phyloP scores from a whole-genome alignment of 2,113 vertebrate species.

The Dasypus novemcinctus region DNA sequence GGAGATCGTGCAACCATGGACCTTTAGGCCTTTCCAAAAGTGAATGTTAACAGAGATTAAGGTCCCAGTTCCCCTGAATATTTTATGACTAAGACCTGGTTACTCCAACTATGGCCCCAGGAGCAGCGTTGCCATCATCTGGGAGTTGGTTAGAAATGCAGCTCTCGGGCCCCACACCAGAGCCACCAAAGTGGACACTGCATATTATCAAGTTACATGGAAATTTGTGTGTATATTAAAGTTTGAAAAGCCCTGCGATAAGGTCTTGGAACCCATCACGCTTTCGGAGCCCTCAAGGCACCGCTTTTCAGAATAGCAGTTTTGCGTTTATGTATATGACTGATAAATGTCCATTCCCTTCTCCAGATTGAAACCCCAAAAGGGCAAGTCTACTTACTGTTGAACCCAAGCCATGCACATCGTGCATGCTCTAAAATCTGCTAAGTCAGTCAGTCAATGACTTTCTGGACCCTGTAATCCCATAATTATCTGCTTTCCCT shows the following conservation, averaged over 20 bases:
- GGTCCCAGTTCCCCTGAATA: neutral
- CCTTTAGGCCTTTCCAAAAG: neutral
- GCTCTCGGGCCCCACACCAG: neutral
- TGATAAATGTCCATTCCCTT: neutral
- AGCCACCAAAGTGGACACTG: neutral
- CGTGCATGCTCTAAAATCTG: neutral
- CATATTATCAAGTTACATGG: neutral
- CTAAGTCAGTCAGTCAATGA: neutral
- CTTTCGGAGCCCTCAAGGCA: neutral
- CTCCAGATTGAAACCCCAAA: neutral
- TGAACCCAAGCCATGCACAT: neutral
- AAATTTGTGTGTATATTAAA: neutral
- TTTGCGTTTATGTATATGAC: neutral
- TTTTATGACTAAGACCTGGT: neutral
- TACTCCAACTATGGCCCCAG: too few relatives aligned
- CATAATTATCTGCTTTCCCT: neutral
- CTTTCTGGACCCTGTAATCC: neutral
- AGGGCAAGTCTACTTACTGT: neutral
- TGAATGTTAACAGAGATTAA: neutral
- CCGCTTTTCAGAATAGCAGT: neutral
- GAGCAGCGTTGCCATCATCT: neutral
- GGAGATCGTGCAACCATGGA: neutral
- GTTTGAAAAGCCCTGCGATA: neutral
- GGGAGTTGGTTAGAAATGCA: neutral
- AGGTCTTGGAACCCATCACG: neutral